Evolutionary conservation across 1,140 invertebrate genomes (phyloP).

Genomic region (Protaetia brevitarsis): DNA sequence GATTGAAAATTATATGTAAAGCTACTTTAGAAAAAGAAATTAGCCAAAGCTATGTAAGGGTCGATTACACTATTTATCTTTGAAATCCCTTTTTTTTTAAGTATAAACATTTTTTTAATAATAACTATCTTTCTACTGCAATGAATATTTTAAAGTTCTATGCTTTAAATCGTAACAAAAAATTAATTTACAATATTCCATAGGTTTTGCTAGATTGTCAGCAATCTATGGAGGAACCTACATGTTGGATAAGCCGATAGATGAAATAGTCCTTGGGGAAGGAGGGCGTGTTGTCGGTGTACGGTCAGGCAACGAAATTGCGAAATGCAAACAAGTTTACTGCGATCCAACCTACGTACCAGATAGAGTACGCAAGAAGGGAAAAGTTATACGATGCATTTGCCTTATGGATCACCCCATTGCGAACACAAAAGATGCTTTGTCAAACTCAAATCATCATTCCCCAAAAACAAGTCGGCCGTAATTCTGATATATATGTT

Average conservation of each 20-base stretch:
- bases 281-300: constrained; percentile 86
- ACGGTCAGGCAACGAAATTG: constrained; percentile 87
- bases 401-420: constrained; percentile 98
- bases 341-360: constrained; percentile 98
- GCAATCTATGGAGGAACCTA: constrained; percentile 99
- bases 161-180: too few relatives aligned
- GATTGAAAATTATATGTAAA: too few relatives aligned
- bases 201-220: constrained; percentile 91
- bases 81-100: too few relatives aligned
- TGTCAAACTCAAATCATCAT: constrained; percentile 99
- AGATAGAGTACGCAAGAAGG: constrained; percentile 78
- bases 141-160: too few relatives aligned
- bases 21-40: too few relatives aligned
- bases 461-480: constrained; percentile 94
- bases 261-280: constrained; percentile 91
- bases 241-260: constrained; percentile 98
- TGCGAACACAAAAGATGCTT: constrained; percentile 87
- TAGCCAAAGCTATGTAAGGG: too few relatives aligned
- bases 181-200: constrained; percentile 25
- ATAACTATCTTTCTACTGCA: too few relatives aligned
- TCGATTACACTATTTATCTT: too few relatives aligned
- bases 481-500: constrained; percentile 95
- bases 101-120: too few relatives aligned
- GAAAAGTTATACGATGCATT: constrained; percentile 94
- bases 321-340: constrained; percentile 94